Evolutionary conservation across 1,140 invertebrate species (phyloP), one percentile per base, ranked within the genome.

Genomic region (Drosophila carrolli): DNA sequence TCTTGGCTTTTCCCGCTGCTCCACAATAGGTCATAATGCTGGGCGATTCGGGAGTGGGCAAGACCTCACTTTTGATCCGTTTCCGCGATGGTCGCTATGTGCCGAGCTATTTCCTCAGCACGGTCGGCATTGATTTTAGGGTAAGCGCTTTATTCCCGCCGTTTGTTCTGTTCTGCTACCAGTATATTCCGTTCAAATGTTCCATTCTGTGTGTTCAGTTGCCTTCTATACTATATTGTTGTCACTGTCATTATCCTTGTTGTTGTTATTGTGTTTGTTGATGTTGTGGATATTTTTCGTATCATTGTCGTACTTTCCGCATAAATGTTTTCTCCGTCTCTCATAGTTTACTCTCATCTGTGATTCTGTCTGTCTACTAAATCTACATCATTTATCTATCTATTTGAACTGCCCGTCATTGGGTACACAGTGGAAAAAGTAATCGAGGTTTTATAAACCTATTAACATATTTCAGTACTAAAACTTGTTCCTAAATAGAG

Each of bases 111-210:
- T 98, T 97, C 94, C 98, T 98, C 93, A 97, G 97, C 66, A 98
- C 97, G 16, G 97, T 98, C 84, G 97, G 97, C 92, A 97, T 98
- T 93, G 97, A 98, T 94, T 98, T 98, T 94, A 95, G 97, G 96
- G 97, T 98, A 95, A 92, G 54, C 65, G 55, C 76, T 63, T 61
- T 66, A 44, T 53, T 57, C 19, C 67, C 67, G 47, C 60, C 60
- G 32, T 16, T 38, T 65, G 14, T 65, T 51, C 57, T 48, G 32
- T 48, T 41, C 59, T 32, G 0, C 23, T 32, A 32, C 29, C 8
- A n/a, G 14, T 27, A 19, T 68, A 35, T 50, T 51, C 46, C 23
- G 29, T 27, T 76, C 41, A 53, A 14, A 44, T 23, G 44, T 48
- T 47, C 16, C 16, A 41, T 40, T 14, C 23, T 32, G 29, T 54